Conservation (phyloP, 2,797 vertebrate species). For the Helostoma temminkii region DNA sequence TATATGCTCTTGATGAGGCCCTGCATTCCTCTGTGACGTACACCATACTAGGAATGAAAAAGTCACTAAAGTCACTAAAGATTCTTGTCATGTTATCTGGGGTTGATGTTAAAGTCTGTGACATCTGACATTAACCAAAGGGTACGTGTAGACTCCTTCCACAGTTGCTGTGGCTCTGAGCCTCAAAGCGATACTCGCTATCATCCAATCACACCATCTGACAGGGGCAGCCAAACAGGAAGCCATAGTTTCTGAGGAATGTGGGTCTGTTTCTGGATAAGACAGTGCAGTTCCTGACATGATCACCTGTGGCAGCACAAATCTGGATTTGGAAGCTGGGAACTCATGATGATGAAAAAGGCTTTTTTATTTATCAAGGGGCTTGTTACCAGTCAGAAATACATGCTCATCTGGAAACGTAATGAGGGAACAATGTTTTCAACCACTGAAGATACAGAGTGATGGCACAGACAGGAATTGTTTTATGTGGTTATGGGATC, state of each 20-base stretch:
- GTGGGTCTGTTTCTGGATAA: conserved; percentile 42
- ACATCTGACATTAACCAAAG: conserved; percentile 87
- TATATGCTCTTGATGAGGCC: conserved; percentile 70
- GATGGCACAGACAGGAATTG: conserved; percentile 37
- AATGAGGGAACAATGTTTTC: conserved; percentile 32
- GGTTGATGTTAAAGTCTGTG: conserved; percentile 81
- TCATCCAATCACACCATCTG: conserved; percentile 51
- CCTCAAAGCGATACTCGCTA: conserved; percentile 46
- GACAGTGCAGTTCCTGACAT: conserved; percentile 58
- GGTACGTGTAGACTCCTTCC: conserved; percentile 81
- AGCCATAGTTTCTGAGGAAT: conserved; percentile 61
- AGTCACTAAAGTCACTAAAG: conserved; percentile 74
- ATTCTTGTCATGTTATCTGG: conserved; percentile 77
- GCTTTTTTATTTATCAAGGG: conserved; percentile 58
- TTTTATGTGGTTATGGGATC: conserved; percentile 46
- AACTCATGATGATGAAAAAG: conserved; percentile 52
- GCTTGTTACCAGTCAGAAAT: conserved; percentile 60
- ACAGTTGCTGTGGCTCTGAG: conserved; percentile 55
- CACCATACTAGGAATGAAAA: conserved; percentile 39
- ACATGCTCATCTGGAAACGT: conserved; percentile 40
- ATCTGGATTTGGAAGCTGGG: conserved; percentile 59
- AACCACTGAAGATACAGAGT: conserved; percentile 46
- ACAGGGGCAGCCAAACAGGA: conserved; percentile 49
- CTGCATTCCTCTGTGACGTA: conserved; percentile 63
- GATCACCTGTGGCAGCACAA: conserved; percentile 51